Conservation (phyloP, 2,797 vertebrate genomes). For the Tokudaia tokunoshimensis region DNA sequence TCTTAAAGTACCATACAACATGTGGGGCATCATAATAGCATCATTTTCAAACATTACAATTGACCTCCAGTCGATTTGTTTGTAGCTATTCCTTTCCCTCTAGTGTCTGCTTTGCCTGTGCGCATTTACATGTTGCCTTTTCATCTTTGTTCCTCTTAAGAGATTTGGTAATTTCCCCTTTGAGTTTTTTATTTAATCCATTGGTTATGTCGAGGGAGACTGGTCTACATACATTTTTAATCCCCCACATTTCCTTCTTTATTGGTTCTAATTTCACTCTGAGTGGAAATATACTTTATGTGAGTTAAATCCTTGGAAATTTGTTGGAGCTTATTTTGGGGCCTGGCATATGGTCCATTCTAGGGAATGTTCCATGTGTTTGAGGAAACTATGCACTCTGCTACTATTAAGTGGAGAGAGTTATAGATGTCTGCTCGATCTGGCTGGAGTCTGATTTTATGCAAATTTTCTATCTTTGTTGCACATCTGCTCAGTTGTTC, state of each 20-base stretch:
- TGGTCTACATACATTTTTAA: constrained; percentile 51
- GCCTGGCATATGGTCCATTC: background rate
- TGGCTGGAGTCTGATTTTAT: background rate
- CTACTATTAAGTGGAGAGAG: background rate
- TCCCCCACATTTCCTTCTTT: constrained; percentile 16
- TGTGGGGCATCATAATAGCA: background rate
- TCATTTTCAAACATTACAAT: background rate
- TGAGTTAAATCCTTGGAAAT: constrained; percentile 53
- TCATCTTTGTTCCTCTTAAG: constrained; percentile 26
- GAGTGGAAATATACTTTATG: constrained; percentile 12
- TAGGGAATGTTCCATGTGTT: constrained; percentile 21
- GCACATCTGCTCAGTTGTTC: constrained; percentile 36
- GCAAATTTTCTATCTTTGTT: constrained; percentile 13
- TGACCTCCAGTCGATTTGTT: background rate
- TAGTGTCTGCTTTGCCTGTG: background rate
- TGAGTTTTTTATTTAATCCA: constrained; percentile 36
- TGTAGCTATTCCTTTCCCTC: background rate
- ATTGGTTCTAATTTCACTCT: constrained; percentile 46
- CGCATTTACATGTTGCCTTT: background rate
- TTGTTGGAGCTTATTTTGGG: constrained; percentile 54
- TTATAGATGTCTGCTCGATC: background rate
- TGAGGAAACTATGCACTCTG: constrained; percentile 17
- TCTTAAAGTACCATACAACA: background rate
- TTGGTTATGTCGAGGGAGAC: constrained; percentile 18
- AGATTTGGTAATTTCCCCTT: constrained; percentile 29